Base-by-base conservation (phyloP, 2,113 vertebrate species). In the Machaerirhynchus nigripectus region DNA sequence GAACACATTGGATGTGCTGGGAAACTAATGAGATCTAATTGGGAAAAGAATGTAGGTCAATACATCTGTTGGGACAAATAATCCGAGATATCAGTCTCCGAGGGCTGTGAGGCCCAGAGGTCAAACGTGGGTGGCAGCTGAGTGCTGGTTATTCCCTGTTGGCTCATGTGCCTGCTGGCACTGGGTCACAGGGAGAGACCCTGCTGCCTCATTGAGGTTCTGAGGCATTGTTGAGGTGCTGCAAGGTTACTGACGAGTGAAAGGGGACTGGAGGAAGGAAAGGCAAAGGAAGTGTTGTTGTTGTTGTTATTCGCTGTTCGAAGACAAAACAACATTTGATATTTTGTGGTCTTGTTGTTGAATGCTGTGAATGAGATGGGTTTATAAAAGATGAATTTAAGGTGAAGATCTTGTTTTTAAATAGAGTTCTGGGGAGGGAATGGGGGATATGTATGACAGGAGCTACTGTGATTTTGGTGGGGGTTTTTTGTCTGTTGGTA, bases 11-110 rank as follows among this genome's bases (percentile, higher is more conserved):
- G 33, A 60, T 28, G 22, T 53, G 27, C 46, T 55, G 63, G 82
- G 53, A 91, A 93, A 37, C 23, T 53, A 52, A 56, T n/a, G 46
- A 86, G 57, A 30, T 86, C 31, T 90, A 80, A 79, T 49, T 95
- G 78, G 74, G 47, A 11, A 15, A 40, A 68, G 63, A 79, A 87
- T 85, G 57, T 71, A 83, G 82, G 65, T 93, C 84, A 70, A 30
- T 79, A 28, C 60, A 71, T 60, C 49, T 68, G 35, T 21, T 33
- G 57, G 81, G 49, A 69, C 69, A 85, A 85, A 59, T 71, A 73
- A 85, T 64, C 50, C 0, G 11, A 46, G 35, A 7, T 83, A 53
- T 8, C 82, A 56, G 13, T 39, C 67, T 71, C 63, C 0, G 3
- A 49, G 75, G 55, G 61, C 77, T 82, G 4, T 39, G 39, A 71